These are phyloP conservation scores for Himalopsyche japonica DNA, from an alignment of 2,888 invertebrate species.

Conservation along the genomic window DNA sequence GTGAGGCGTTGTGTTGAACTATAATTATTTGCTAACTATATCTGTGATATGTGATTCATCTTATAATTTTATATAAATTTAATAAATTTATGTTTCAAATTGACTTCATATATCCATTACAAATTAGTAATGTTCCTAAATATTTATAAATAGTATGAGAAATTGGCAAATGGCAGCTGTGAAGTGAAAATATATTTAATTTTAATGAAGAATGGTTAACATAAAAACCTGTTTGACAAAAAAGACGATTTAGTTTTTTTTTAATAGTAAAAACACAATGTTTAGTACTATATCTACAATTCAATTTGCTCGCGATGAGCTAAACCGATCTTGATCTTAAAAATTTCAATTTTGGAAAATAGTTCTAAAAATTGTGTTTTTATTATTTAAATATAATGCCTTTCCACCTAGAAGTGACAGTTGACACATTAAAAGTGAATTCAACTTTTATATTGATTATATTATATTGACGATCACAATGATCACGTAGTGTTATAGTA, in stretches of 20 bases:
- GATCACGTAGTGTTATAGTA: constrained; percentile 2
- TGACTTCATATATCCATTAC: constrained; percentile 22
- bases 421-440: no score
- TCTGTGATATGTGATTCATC: constrained; percentile 38
- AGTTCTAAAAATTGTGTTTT: no score
- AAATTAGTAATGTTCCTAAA: constrained; percentile 37
- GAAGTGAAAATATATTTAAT: background rate
- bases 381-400: no score
- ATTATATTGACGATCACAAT: background rate
- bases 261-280: no score
- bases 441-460: background rate
- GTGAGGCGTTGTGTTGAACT: background rate
- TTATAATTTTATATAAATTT: constrained; percentile 22
- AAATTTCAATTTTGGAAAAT: no score
- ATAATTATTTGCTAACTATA: constrained; percentile 29
- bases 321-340: no score
- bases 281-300: no score
- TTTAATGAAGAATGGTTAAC: background rate
- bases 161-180: background rate
- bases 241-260: background rate
- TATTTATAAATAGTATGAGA: constrained; percentile 13
- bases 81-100: constrained; percentile 15
- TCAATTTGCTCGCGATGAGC: no score
- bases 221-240: background rate
- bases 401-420: no score